Percentiles rank a stretch among this genome's conserved stretches.
Evolutionary conservation across 1,140 invertebrate species (phyloP).

Genomic region (Lordiphosa mommai): DNA sequence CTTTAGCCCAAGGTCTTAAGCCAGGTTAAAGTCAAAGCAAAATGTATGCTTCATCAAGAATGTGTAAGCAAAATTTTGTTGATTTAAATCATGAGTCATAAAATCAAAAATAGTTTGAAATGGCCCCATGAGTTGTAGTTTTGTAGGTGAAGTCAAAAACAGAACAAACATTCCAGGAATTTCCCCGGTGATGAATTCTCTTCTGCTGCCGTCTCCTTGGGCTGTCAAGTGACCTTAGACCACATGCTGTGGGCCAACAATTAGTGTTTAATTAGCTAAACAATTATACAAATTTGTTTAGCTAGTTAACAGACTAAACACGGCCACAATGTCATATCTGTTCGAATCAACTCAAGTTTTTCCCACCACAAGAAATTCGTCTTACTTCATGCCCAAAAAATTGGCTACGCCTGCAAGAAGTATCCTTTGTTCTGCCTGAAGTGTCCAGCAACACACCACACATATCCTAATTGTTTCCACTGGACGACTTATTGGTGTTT

Average conservation of each 20-base stretch:
- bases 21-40: too few species aligned
- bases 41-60: too few species aligned
- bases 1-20: too few species aligned
- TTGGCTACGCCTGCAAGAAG: too few species aligned
- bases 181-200: neutral
- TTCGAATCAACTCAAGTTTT: constrained; percentile 20
- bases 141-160: too few species aligned
- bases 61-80: too few species aligned
- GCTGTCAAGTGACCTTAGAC: constrained; percentile 32
- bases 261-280: constrained; percentile 60
- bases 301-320: constrained; percentile 8
- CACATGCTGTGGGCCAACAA: constrained; percentile 50
- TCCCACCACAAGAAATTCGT: neutral
- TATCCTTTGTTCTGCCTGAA: constrained; percentile 37
- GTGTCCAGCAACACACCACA: constrained; percentile 21
- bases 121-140: too few species aligned
- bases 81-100: too few species aligned
- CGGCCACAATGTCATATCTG: constrained; percentile 26
- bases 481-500: constrained; percentile 46
- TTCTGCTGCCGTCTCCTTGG: neutral
- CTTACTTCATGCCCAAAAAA: too few species aligned
- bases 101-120: too few species aligned
- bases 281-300: constrained; percentile 9
- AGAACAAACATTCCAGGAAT: too few species aligned
- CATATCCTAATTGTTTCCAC: constrained; percentile 36